These are phyloP conservation scores for Cinclus cinclus DNA, from an alignment of 2,113 vertebrate species.

Conservation along the genomic window DNA sequence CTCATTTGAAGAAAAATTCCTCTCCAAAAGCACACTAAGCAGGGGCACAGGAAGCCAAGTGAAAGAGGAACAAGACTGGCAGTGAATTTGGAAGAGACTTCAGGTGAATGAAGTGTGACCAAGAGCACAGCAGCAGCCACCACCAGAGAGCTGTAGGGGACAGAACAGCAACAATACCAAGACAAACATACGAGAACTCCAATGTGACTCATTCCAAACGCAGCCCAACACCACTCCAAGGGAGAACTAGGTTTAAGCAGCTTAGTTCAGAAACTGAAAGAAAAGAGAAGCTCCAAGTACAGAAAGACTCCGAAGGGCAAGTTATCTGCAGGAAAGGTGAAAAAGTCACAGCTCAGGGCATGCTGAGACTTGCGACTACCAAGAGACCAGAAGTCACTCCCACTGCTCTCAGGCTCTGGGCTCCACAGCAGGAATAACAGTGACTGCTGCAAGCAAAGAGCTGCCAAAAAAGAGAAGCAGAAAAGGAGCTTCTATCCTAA, in stretches of 20 bases:
- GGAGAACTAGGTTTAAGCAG: background rate
- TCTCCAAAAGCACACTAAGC: background rate
- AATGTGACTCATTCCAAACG: background rate
- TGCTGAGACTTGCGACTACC: background rate
- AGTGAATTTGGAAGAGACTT: background rate
- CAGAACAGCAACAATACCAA: background rate
- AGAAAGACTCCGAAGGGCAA: background rate
- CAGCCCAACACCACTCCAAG: background rate
- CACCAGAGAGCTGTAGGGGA: background rate
- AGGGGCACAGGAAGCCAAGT: background rate
- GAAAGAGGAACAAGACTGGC: background rate
- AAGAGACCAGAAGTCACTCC: background rate
- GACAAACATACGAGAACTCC: background rate
- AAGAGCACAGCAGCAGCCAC: background rate
- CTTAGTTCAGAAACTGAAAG: background rate
- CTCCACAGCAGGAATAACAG: background rate
- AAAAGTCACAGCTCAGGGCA: background rate
- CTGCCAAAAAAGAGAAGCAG: background rate
- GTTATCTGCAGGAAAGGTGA: background rate
- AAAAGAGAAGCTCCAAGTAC: background rate
- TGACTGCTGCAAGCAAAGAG: background rate
- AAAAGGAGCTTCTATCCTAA: background rate
- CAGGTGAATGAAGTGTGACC: background rate
- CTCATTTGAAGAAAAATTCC: background rate
- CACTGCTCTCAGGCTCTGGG: background rate